A percentile compares a stretch with the other conserved stretches of the same genome.
phyloP scores from a whole-genome alignment of 2,113 vertebrate species.

The Cacatua alba region DNA sequence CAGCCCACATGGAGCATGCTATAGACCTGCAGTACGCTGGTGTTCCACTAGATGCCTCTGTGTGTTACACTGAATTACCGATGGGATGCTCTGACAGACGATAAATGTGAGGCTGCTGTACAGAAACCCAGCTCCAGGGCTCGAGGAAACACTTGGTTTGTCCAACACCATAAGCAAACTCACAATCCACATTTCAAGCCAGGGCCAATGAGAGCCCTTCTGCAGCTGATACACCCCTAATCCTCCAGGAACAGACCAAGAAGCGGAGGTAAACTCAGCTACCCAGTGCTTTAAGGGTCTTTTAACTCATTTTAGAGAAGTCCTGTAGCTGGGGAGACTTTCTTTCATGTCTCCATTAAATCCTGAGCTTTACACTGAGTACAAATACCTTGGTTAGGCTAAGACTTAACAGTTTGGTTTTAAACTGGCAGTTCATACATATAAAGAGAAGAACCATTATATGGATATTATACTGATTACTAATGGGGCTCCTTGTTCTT shows the following conservation, averaged over 20 bases:
- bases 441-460: not conserved
- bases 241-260: not conserved
- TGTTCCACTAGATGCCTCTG: not conserved
- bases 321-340: not conserved
- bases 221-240: not conserved
- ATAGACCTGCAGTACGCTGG: not conserved
- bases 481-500: not conserved
- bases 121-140: accelerated
- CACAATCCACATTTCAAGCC: not conserved
- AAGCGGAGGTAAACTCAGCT: not conserved
- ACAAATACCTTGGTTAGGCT: not conserved
- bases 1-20: not conserved
- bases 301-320: not conserved
- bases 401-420: not conserved
- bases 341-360: not conserved
- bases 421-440: not conserved
- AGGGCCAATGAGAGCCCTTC: not conserved
- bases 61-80: not conserved
- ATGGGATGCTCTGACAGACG: not conserved
- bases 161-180: not conserved
- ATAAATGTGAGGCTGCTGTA: not conserved
- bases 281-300: not conserved
- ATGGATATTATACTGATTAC: not conserved
- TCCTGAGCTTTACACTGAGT: not conserved
- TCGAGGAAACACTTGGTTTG: not conserved